phyloP scores from a whole-genome alignment of 1,140 invertebrate species.

The Lanistes nyassanus region DNA sequence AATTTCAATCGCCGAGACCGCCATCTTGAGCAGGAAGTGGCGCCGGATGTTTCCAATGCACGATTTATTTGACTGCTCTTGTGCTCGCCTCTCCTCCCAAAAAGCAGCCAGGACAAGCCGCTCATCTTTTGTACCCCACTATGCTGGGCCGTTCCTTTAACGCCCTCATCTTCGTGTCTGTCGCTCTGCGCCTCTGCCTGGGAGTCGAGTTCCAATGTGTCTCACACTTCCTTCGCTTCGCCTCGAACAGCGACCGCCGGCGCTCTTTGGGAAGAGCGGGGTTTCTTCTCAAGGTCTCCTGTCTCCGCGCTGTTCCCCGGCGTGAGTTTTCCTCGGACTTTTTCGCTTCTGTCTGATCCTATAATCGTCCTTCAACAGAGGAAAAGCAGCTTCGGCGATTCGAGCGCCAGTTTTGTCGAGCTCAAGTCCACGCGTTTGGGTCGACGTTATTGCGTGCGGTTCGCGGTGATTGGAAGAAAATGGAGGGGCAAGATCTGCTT shows the following conservation, averaged over 20 bases:
- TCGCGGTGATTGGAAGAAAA: too few relatives aligned
- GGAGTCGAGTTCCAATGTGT: too few relatives aligned
- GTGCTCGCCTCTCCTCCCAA: conserved; percentile 1
- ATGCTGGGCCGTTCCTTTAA: background rate
- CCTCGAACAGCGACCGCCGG: background rate
- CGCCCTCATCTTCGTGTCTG: background rate
- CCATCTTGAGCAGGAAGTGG: conserved; percentile 25
- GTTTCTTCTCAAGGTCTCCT: background rate
- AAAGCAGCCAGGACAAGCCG: conserved; percentile 8
- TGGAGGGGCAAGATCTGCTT: too few relatives aligned
- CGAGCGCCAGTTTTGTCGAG: too few relatives aligned
- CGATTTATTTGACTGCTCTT: conserved; percentile 28
- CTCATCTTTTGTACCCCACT: background rate
- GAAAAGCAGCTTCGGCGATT: too few relatives aligned
- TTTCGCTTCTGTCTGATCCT: too few relatives aligned
- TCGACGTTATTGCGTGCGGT: too few relatives aligned
- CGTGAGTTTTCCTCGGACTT: too few relatives aligned
- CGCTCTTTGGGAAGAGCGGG: conserved; percentile 1
- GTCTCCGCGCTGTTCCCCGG: too few relatives aligned
- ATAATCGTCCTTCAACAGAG: too few relatives aligned
- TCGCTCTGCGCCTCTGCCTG: background rate
- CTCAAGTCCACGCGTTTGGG: too few relatives aligned
- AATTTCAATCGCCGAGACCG: background rate
- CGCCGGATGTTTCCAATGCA: conserved; percentile 19
- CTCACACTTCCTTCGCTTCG: background rate